phyloP scores from a whole-genome alignment of 37 sponge, comb jelly and placozoan genomes.

The Ephydatia muelleri region DNA sequence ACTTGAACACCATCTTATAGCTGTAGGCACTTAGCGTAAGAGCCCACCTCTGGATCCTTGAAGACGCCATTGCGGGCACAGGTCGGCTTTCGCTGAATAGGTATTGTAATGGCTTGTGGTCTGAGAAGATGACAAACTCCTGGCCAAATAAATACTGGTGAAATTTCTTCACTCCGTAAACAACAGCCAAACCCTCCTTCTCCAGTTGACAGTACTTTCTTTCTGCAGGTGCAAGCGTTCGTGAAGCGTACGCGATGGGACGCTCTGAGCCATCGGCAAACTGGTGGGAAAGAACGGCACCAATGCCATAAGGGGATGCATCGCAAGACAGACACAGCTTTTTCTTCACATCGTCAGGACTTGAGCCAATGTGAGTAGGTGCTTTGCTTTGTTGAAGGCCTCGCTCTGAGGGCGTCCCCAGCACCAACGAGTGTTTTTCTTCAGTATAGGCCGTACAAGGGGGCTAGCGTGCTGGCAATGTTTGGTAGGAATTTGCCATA shows the following conservation, averaged over 20 bases:
- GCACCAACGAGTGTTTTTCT: background rate
- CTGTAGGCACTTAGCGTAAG: conserved; percentile 38
- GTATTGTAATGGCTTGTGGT: conserved; percentile 40
- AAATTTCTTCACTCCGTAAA: conserved; percentile 36
- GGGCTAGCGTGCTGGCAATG: background rate
- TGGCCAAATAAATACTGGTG: conserved; percentile 29
- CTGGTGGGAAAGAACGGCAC: conserved; percentile 30
- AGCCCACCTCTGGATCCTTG: conserved; percentile 22
- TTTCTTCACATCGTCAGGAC: conserved; percentile 4
- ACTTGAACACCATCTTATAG: conserved; percentile 30
- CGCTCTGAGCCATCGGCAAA: conserved; percentile 10
- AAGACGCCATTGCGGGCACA: conserved; percentile 34
- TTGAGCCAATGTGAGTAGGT: background rate
- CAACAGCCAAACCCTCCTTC: conserved; percentile 17
- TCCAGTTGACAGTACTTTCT: conserved; percentile 19
- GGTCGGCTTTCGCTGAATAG: conserved; percentile 16
- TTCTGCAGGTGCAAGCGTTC: conserved; percentile 11
- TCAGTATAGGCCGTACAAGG: conserved; percentile 1
- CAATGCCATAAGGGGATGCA: conserved; percentile 35
- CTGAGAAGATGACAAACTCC: conserved; percentile 9
- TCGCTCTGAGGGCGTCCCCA: background rate
- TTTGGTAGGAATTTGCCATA: conserved; percentile 23
- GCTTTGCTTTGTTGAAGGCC: background rate
- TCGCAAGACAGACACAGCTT: conserved; percentile 20
- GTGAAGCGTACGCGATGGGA: conserved; percentile 3